Evolutionary conservation across 2,113 vertebrate genomes (phyloP), one percentile per base, ranked within the genome.

Genomic region (Psittacus erithacus): DNA sequence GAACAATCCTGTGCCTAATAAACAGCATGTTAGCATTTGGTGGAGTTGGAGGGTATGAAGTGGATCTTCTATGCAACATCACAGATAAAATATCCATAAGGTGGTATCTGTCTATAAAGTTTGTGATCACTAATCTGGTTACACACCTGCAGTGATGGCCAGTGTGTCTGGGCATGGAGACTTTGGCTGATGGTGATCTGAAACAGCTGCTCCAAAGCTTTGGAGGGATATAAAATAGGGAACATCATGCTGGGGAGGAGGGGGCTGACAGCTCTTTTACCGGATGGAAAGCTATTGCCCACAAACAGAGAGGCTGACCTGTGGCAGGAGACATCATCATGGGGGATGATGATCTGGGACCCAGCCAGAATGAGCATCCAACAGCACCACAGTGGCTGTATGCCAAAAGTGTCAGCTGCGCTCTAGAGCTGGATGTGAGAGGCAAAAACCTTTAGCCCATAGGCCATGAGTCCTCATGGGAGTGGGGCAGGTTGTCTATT

Each of bases 141-240:
- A 14, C 90, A 49, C 39, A 19, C 33, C 2, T 31, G 49, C 23
- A 47, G 39, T 0, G 2, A 44, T 47, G 53, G 46, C 46, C 75
- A 86, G 49, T 0, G 0, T 59, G 75, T 17, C 59, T 69, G 28
- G 39, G 19, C 28, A 17, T 5, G 53, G 60, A 69, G 78, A 8
- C 33, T 47, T 35, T 47, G 52, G 41, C 33, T 88, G 71, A 39
- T 65, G 64, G 49, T n/a, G 75, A 74, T 28, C 59, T 62, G 18
- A 57, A 71, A 80, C 28, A 59, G 47, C 70, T 82, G 67, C 44
- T 86, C 28, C 31, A 13, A 55, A 38, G 31, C 52, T 65, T 41
- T 7, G 3, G 44, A 41, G 17, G 2, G 10, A 7, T 16, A 24
- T 24, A 67, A 90, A 91, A 53, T 2, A 24, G 35, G 10, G 39